A percentile compares a stretch with the other conserved stretches of the same genome.
phyloP scores from a whole-genome alignment of 2,113 vertebrate species.

The Perca flavescens region DNA sequence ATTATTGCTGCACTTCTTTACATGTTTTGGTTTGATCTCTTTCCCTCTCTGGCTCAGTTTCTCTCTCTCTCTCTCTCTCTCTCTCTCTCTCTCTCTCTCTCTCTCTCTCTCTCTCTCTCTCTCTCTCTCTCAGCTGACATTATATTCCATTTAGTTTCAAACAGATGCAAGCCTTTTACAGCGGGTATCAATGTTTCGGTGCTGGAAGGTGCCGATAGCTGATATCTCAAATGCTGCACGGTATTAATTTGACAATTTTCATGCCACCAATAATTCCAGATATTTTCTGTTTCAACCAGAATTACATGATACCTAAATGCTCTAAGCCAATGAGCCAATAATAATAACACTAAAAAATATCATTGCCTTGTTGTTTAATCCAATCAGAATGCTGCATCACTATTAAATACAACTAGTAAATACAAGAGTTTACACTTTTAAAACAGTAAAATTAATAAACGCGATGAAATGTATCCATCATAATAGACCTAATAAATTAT shows the following conservation, averaged over 20 bases:
- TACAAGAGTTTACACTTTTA: slow-evolving; percentile 18
- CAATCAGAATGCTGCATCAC: slow-evolving; percentile 38
- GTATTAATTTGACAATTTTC: slow-evolving; percentile 57
- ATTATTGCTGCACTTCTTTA: slow-evolving; percentile 23
- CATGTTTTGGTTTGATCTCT: slow-evolving; percentile 48
- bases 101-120: slow-evolving; percentile 15
- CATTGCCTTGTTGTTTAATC: slow-evolving; percentile 49
- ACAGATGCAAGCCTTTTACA: slow-evolving; percentile 29
- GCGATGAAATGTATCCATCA: slow-evolving; percentile 15
- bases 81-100: slow-evolving; percentile 23
- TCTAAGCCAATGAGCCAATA: slow-evolving; percentile 51
- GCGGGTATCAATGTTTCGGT: background rate
- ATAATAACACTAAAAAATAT: slow-evolving; percentile 49
- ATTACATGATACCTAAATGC: slow-evolving; percentile 43
- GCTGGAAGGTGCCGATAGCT: slow-evolving; percentile 44
- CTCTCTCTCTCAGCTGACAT: slow-evolving; percentile 17
- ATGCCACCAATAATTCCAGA: slow-evolving; percentile 40
- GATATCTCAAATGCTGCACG: slow-evolving; percentile 46
- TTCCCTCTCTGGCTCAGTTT: slow-evolving; percentile 5
- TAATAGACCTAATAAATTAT: background rate
- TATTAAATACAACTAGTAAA: slow-evolving; percentile 9
- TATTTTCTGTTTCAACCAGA: slow-evolving; percentile 37
- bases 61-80: slow-evolving; percentile 24
- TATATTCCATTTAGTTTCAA: slow-evolving; percentile 33
- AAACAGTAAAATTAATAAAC: background rate